Conservation (phyloP, 2,797 vertebrate genomes). For the Schizopygopsis malacanthus region DNA sequence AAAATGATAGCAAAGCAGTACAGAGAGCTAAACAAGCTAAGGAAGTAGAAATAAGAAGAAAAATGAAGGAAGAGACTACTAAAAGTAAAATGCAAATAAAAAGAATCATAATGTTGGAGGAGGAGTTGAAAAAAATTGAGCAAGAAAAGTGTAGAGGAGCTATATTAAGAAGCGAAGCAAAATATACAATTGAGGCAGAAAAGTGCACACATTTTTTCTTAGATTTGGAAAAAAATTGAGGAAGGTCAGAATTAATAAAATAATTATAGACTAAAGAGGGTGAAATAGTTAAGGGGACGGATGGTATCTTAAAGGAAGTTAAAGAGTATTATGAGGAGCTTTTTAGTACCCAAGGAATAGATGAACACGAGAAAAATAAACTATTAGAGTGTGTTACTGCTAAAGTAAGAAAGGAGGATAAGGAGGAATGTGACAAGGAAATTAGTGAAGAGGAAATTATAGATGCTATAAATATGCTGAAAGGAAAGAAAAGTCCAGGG, state of each 20-base stretch:
- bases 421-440: too few relatives aligned
- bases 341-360: too few relatives aligned
- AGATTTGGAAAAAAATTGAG: neutral
- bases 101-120: neutral
- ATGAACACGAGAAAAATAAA: too few relatives aligned
- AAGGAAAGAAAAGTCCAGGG: too few relatives aligned
- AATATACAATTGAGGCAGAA: neutral
- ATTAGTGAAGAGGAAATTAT: too few relatives aligned
- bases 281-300: too few relatives aligned
- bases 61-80: neutral
- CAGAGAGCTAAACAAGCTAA: neutral
- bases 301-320: too few relatives aligned
- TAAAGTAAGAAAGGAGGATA: too few relatives aligned
- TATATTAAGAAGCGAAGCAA: neutral
- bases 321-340: too few relatives aligned
- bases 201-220: neutral
- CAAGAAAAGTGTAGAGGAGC: neutral
- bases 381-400: too few relatives aligned
- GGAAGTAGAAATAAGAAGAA: neutral
- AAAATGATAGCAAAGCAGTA: neutral
- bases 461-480: too few relatives aligned
- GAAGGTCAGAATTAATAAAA: neutral
- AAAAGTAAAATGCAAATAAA: neutral
- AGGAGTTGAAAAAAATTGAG: neutral
- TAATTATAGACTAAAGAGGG: too few relatives aligned